Conservation (phyloP, 2,113 vertebrate genomes). For the Acinonyx jubatus region DNA sequence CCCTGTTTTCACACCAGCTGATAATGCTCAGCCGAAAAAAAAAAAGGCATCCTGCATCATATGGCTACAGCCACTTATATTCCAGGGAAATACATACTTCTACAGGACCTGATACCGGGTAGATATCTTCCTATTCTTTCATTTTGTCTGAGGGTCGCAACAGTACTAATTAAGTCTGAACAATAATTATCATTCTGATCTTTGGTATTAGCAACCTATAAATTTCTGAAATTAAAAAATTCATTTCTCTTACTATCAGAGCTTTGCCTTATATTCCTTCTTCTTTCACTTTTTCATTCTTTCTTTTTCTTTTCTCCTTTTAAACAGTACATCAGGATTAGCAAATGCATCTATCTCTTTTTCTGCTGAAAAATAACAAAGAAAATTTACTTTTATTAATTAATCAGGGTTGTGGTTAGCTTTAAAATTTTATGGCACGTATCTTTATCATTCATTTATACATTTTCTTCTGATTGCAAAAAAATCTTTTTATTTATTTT, state of each 20-base stretch:
- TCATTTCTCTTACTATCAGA: neutral
- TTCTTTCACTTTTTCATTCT: neutral
- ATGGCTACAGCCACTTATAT: neutral
- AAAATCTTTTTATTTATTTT: neutral
- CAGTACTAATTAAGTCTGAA: neutral
- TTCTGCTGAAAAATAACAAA: neutral
- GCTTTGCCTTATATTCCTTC: neutral
- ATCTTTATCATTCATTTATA: neutral
- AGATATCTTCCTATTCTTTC: neutral
- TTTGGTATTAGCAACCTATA: neutral
- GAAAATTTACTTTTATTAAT: constrained; percentile 4
- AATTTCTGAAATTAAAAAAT: constrained; percentile 24
- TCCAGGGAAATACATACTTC: neutral
- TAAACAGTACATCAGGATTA: neutral
- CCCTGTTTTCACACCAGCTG: neutral
- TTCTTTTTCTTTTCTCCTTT: neutral
- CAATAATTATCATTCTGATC: neutral
- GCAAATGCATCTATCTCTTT: neutral
- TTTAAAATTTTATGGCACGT: neutral
- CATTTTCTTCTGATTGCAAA: neutral
- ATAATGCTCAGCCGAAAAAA: neutral
- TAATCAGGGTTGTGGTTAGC: neutral
- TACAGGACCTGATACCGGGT: neutral
- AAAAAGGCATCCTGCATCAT: neutral
- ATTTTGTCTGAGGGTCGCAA: neutral